Base-by-base conservation (phyloP, 2,888 invertebrate species). In the Eilema depressum region DNA sequence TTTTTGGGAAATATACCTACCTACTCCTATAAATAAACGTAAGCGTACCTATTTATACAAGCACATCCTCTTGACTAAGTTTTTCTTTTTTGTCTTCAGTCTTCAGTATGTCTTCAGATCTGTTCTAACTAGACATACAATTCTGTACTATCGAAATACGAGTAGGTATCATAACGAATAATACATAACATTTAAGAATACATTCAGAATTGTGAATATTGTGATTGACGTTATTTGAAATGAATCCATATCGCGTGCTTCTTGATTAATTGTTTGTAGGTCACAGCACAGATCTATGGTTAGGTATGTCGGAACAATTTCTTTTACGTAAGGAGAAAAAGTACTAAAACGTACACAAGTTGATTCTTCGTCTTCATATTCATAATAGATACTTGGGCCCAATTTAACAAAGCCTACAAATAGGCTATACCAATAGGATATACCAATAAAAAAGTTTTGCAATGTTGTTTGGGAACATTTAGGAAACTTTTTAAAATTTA, bases 181-280 rank as follows among this genome's bases (percentile, higher is more conserved):
- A 41, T 17, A 41, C 17, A 4, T 17, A 17, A 41, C 41, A 41
- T 41, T 17, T 53, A 10, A 53, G n/a, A 47, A n/a, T n/a, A 53
- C n/a, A n/a, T 53, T n/a, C n/a, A 53, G n/a, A 53, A 53, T 53
- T 53, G n/a, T n/a, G 53, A 53, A 10, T n/a, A 53, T 53, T 53
- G n/a, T n/a, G 53, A 53, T n/a, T n/a, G 2, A 10, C 10, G n/a
- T n/a, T 10, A 47, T 47, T 20, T 37, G 33, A 47, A 47, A 47
- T 47, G 7, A 14, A 53, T 20, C 53, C 7, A 53, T n/a, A 53
- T 53, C 53, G 53, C 53, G n/a, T 53, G 53, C n/a, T 53, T 53
- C 53, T 53, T 53, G 53, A n/a, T 53, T n/a, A 53, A 47, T 47
- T 17, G 1, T 47, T 47, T 47, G n/a, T 7, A 53, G 53, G 53